A percentile compares a stretch with the other conserved stretches of the same genome.
These are phyloP conservation scores for Halichoeres trimaculatus DNA, from an alignment of 2,113 vertebrate genomes.

Conservation along the genomic window DNA sequence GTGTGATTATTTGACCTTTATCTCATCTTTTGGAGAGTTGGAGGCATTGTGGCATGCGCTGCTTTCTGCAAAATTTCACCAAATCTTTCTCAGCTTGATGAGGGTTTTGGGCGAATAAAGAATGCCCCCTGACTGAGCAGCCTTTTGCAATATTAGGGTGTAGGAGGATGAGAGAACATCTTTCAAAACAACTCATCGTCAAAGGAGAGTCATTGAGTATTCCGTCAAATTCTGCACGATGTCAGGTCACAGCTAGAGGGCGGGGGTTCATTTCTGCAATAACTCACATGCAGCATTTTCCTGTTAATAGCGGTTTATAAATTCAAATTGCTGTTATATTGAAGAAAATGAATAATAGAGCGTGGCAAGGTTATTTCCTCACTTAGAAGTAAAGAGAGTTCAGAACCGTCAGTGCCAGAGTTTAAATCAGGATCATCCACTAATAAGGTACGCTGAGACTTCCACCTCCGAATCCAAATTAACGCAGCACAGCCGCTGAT, in stretches of 20 bases:
- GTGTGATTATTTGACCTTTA: not conserved
- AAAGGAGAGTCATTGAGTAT: not conserved
- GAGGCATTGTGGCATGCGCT: not conserved
- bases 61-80: not conserved
- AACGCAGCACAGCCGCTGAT: constrained; percentile 43
- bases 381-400: constrained; percentile 40
- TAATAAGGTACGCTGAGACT: constrained; percentile 27
- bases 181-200: not conserved
- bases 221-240: not conserved
- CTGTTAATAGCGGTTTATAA: constrained; percentile 20
- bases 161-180: constrained; percentile 1
- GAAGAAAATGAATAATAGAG: constrained; percentile 23
- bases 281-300: constrained; percentile 10
- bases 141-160: not conserved
- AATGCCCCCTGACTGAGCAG: not conserved
- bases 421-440: constrained; percentile 30
- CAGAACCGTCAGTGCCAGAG: constrained; percentile 26
- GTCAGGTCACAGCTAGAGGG: not conserved
- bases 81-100: not conserved
- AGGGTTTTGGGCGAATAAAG: not conserved
- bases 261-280: constrained; percentile 15
- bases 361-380: not conserved
- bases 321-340: constrained; percentile 15
- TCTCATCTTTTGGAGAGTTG: not conserved
- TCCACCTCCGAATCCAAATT: constrained; percentile 51